Base-by-base conservation (phyloP, 2,888 invertebrate species). In the Meiosimyza platycephala region DNA sequence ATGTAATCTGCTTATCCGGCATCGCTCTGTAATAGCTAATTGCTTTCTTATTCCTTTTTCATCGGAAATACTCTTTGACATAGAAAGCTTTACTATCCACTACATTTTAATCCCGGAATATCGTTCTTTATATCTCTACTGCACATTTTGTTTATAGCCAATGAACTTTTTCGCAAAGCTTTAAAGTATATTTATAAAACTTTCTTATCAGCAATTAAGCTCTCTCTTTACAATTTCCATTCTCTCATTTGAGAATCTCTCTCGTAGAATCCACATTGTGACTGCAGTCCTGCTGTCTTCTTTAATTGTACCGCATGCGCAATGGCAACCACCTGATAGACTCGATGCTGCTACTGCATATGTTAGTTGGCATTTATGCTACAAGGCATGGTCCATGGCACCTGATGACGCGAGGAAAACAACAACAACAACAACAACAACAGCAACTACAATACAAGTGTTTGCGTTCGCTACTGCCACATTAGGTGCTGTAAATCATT, bases 351-450 rank as follows among this genome's bases (percentile, higher is more conserved):
- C 5, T 13, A 18, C 57, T 28, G 28, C 57, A 57, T 28, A 28
- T n/a, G n/a, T n/a, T n/a, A 13, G 57, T 57, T 18, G 11, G 13
- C 22, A 57, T 28, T 13, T 22, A 18, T 28, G 57, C 57, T 18
- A 0, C 57, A 18, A 7, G 28, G 57, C 3, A 57, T 57, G 57
- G 13, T 57, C 28, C 28, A 57, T 28, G 57, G 57, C 57, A 57
- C 22, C 57, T 57, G 18, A 57, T 57, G 22, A 28, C 6, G 57
- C 57, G 57, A 2, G 2, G 22, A 22, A 28, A n/a, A 57, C 16
- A 57, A 50, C 63, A 63, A 18, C 50, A 63, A 18, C 18, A 16
- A 47, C 63, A 22, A 47, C 48, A 63, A 48, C 63, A 63, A 18
- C 50, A 63, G 13, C 18, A 16, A 47, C 63, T 16, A 47, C 48